phyloP scores from a whole-genome alignment of 2,113 vertebrate species.

The Pterocles burchelli region DNA sequence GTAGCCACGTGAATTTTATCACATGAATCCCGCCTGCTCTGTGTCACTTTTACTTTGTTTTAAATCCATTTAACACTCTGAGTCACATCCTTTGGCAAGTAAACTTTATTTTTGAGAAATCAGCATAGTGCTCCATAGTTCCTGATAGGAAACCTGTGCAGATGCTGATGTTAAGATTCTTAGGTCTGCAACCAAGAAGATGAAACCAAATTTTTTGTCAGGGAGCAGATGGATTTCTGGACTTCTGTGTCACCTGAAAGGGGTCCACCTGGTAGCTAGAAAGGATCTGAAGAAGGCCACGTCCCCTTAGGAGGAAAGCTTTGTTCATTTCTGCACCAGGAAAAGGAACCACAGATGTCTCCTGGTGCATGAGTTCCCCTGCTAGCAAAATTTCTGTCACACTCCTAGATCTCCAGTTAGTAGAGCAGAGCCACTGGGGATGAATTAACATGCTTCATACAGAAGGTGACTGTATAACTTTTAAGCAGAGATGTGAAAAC shows the following conservation, averaged over 20 bases:
- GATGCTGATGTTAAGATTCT: background rate
- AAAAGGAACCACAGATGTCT: background rate
- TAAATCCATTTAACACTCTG: background rate
- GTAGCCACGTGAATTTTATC: background rate
- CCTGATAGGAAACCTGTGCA: background rate
- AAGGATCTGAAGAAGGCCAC: background rate
- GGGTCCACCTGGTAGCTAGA: accelerated
- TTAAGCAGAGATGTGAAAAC: background rate
- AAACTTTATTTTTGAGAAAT: background rate
- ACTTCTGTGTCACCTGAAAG: background rate
- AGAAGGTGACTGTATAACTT: background rate
- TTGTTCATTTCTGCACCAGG: background rate
- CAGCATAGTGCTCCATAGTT: background rate
- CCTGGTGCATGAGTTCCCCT: background rate
- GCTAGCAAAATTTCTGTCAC: background rate
- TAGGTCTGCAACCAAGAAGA: background rate
- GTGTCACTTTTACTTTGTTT: background rate
- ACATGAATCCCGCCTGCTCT: background rate
- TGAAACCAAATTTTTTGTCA: background rate
- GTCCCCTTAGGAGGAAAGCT: background rate
- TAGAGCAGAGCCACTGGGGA: background rate
- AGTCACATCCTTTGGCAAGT: background rate
- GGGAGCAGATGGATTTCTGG: background rate
- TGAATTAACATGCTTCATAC: background rate
- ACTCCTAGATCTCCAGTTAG: background rate